These are phyloP conservation scores for Bufo bufo DNA, from an alignment of 2,113 vertebrate genomes.

Conservation along the genomic window DNA sequence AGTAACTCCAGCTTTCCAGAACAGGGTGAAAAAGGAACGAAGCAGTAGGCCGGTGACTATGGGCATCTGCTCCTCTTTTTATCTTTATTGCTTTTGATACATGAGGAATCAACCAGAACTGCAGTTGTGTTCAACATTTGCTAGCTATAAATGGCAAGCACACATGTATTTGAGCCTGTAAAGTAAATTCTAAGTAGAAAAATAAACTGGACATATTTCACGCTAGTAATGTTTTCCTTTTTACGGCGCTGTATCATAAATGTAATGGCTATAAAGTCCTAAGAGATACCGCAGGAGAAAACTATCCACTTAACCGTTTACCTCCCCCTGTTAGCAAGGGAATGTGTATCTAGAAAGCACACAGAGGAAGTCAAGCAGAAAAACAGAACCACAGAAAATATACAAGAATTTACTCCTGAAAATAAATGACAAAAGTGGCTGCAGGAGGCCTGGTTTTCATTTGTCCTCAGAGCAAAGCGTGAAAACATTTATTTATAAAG, in stretches of 20 bases:
- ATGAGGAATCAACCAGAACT: not conserved
- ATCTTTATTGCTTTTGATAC: not conserved
- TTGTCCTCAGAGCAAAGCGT: not conserved
- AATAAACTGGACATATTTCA: slow-evolving; percentile 1
- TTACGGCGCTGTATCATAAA: not conserved
- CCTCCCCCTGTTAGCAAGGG: not conserved
- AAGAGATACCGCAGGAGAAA: not conserved
- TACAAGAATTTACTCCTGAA: slow-evolving; percentile 11
- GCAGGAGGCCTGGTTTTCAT: not conserved
- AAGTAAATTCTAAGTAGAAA: not conserved
- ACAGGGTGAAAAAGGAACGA: not conserved
- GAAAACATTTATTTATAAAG: slow-evolving; percentile 33
- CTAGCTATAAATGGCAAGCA: not conserved
- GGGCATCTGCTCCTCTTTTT: not conserved
- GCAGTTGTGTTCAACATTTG: not conserved
- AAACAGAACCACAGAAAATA: not conserved
- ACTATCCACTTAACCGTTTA: not conserved
- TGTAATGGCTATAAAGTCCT: slow-evolving; percentile 2
- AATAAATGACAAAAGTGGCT: not conserved
- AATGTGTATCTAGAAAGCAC: not conserved
- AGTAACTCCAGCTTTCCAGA: not conserved
- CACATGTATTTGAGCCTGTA: not conserved
- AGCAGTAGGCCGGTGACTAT: not conserved
- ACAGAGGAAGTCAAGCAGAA: not conserved
- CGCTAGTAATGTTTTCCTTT: not conserved